Base-by-base conservation (phyloP, 2,888 invertebrate genomes). In the Neuroscelio doddi region DNA sequence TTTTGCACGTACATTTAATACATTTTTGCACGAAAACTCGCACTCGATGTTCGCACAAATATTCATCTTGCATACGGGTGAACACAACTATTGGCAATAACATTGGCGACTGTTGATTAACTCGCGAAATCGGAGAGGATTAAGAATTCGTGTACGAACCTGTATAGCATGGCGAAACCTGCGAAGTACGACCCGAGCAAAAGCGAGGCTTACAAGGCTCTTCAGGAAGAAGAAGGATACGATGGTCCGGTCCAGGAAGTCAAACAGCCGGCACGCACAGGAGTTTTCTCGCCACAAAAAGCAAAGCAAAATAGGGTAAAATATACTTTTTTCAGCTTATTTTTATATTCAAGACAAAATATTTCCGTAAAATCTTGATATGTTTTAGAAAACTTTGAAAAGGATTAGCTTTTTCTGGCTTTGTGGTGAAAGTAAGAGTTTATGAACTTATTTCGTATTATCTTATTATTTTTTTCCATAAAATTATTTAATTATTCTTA, bases 151-250 rank as follows among this genome's bases (percentile, higher is more conserved):
- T 78, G 56, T 70, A 72, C 62, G 70, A 75, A 77, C 57, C 66
- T 65, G 73, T 75, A 73, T 76, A 83, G 83, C 76, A 30, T 70
- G 85, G 91, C 90, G 89, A 91, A 90, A 85, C 90, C 92, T 71
- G 86, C 90, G 83, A 89, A 89, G 83, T 95, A 92, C 88, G 94
- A 95, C 88, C 95, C 95, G 74, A 91, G 93, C 84, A 91, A 92
- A 87, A 95, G 94, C 82, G 94, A 94, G 85, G 93, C 95, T 59
- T 94, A 90, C 89, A 92, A 91, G 87, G 93, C 93, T 79, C 89
- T 95, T 69, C 93, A 94, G 85, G 95, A 95, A 85, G 89, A 90
- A 73, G 89, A 90, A 73, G 81, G 82, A 65, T 85, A 87, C 45
- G 91, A 90, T 68, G 90, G 89, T 80, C 84, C 85, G 51, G 86